These are phyloP conservation scores for Delia radicum DNA, from an alignment of 1,140 invertebrate genomes.

Conservation along the genomic window DNA sequence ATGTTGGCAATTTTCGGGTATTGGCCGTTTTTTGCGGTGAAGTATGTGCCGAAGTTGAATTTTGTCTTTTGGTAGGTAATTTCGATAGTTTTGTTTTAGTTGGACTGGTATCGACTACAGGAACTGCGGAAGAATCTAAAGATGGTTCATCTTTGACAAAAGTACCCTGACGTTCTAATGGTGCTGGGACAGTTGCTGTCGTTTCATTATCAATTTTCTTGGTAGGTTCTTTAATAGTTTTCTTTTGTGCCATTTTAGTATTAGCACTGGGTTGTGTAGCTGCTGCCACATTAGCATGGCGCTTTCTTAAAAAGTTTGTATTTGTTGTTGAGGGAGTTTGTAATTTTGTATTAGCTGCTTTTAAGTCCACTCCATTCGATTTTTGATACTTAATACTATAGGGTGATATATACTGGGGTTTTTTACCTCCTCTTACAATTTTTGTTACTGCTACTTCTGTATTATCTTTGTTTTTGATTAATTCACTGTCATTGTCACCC, in stretches of 20 bases:
- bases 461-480: slow-evolving; percentile 12
- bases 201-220: slow-evolving; percentile 29
- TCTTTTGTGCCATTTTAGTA: slow-evolving; percentile 38
- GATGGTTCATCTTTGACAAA: slow-evolving; percentile 80
- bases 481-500: slow-evolving; percentile 40
- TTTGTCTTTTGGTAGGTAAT: slow-evolving; percentile 45
- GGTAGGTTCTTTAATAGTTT: slow-evolving; percentile 22
- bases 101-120: slow-evolving; percentile 55
- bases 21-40: slow-evolving; percentile 32
- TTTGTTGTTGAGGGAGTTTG: slow-evolving; percentile 37
- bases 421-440: slow-evolving; percentile 73
- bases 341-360: slow-evolving; percentile 32
- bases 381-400: slow-evolving; percentile 58
- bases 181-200: slow-evolving; percentile 43
- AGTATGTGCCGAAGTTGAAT: slow-evolving; percentile 2
- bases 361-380: slow-evolving; percentile 39
- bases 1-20: slow-evolving; percentile 28
- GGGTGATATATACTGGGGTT: slow-evolving; percentile 68
- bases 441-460: slow-evolving; percentile 57
- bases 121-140: slow-evolving; percentile 53
- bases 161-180: slow-evolving; percentile 78
- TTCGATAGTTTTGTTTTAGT: slow-evolving; percentile 56
- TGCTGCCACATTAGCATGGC: slow-evolving; percentile 32
- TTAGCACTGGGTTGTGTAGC: slow-evolving; percentile 31
- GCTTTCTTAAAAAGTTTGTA: slow-evolving; percentile 32